Percentiles rank a stretch among this genome's conserved stretches.
Conservation (phyloP, 2,888 invertebrate genomes). For the Drosophila meridionalis region DNA sequence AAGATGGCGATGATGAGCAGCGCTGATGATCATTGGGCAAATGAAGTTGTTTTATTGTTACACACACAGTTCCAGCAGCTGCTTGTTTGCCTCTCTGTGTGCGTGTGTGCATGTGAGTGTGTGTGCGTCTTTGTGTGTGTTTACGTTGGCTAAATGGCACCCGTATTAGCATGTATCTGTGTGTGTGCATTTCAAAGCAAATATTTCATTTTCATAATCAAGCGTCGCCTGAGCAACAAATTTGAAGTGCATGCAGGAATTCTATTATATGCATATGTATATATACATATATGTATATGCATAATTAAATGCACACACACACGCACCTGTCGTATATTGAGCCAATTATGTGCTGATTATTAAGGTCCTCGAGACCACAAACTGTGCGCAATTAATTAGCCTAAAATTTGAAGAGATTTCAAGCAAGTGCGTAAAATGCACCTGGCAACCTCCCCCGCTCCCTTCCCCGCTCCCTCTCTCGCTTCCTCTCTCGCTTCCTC, state of each 20-base stretch:
- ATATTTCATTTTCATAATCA: slow-evolving; percentile 71
- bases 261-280: slow-evolving; percentile 2
- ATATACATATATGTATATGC: background rate
- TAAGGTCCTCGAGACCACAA: slow-evolving; percentile 37
- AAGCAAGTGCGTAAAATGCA: background rate
- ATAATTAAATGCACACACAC: slow-evolving; percentile 18
- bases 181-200: slow-evolving; percentile 54
- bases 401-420: slow-evolving; percentile 12
- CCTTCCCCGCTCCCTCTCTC: no score
- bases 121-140: slow-evolving; percentile 12
- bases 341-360: slow-evolving; percentile 31
- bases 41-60: slow-evolving; percentile 56
- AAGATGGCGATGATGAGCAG: slow-evolving; percentile 37
- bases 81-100: slow-evolving; percentile 9
- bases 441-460: background rate
- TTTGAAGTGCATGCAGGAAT: slow-evolving; percentile 38
- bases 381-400: slow-evolving; percentile 42
- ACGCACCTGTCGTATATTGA: slow-evolving; percentile 4
- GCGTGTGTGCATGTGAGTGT: slow-evolving; percentile 6
- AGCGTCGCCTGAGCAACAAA: slow-evolving; percentile 41
- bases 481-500: no score
- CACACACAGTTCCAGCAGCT: slow-evolving; percentile 30
- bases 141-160: slow-evolving; percentile 11
- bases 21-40: slow-evolving; percentile 26
- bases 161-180: slow-evolving; percentile 23